Conservation (phyloP, 2,113 vertebrate genomes). For the Cyprinodon variegatus region DNA sequence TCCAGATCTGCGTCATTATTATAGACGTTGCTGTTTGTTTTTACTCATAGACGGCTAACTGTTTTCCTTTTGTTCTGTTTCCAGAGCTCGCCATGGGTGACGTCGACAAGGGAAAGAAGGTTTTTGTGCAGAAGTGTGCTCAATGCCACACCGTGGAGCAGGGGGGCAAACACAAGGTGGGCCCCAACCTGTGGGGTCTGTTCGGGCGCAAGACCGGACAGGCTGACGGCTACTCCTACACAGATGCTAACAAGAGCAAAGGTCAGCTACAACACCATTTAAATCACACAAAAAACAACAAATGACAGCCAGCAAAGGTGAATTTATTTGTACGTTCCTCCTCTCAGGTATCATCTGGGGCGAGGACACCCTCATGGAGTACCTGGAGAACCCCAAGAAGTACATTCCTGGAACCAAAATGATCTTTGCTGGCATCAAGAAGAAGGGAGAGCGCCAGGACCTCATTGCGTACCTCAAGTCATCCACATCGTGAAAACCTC, state of each 20-base stretch:
- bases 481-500: constrained; percentile 77
- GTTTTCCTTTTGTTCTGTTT: neutral
- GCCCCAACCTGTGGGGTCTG: constrained; percentile 84
- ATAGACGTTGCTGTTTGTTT: neutral
- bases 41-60: neutral
- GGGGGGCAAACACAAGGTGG: constrained; percentile 83
- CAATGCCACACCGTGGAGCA: constrained; percentile 85
- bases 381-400: constrained; percentile 92
- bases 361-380: constrained; percentile 83
- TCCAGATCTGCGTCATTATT: no score
- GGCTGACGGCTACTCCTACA: constrained; percentile 82
- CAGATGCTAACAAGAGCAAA: constrained; percentile 87
- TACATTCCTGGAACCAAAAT: constrained; percentile 89
- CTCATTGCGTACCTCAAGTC: constrained; percentile 86
- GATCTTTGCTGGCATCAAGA: constrained; percentile 89
- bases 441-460: constrained; percentile 86
- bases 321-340: neutral
- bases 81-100: constrained; percentile 78
- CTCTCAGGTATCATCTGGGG: constrained; percentile 79
- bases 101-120: constrained; percentile 81
- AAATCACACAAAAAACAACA: no score
- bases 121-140: constrained; percentile 85
- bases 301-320: no score
- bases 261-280: constrained; percentile 65
- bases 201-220: constrained; percentile 82